phyloP scores from a whole-genome alignment of 1,140 invertebrate species.

The Drosophila lacteicornis region DNA sequence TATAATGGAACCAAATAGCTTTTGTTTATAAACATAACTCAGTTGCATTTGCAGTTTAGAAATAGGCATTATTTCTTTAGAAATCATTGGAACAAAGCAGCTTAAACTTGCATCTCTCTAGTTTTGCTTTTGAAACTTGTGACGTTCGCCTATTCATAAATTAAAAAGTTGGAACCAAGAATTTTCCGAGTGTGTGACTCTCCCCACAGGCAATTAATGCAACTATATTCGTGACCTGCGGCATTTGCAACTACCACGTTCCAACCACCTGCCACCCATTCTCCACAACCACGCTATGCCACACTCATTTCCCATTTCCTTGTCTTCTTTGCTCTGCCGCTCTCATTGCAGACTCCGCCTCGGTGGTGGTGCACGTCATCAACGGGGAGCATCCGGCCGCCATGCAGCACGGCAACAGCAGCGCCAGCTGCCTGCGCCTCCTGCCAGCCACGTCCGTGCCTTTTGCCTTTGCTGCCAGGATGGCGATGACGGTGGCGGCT shows the following conservation, averaged over 20 bases:
- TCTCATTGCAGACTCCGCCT: constrained; percentile 86
- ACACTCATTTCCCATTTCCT: constrained; percentile 31
- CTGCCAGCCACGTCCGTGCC: constrained; percentile 61
- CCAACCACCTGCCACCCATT: neutral
- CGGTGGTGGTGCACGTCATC: constrained; percentile 88
- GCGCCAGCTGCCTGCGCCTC: constrained; percentile 77
- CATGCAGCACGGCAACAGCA: constrained; percentile 88
- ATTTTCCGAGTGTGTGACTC: constrained; percentile 9
- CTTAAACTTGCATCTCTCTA: neutral
- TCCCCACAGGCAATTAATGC: constrained; percentile 12
- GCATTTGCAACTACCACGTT: neutral
- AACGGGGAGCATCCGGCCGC: constrained; percentile 90
- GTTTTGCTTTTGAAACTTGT: constrained; percentile 1
- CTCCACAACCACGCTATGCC: constrained; percentile 4
- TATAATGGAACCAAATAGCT: neutral
- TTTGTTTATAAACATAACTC: neutral
- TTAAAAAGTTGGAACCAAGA: constrained; percentile 4
- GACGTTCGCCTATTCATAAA: constrained; percentile 8
- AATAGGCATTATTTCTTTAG: neutral
- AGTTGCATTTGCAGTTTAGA: neutral
- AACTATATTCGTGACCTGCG: constrained; percentile 19
- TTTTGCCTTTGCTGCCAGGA: constrained; percentile 64
- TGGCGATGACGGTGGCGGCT: constrained; percentile 58
- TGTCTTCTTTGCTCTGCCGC: neutral
- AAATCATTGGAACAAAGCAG: neutral